phyloP scores from a whole-genome alignment of 1,140 invertebrate species.

The Camponotus floridanus region DNA sequence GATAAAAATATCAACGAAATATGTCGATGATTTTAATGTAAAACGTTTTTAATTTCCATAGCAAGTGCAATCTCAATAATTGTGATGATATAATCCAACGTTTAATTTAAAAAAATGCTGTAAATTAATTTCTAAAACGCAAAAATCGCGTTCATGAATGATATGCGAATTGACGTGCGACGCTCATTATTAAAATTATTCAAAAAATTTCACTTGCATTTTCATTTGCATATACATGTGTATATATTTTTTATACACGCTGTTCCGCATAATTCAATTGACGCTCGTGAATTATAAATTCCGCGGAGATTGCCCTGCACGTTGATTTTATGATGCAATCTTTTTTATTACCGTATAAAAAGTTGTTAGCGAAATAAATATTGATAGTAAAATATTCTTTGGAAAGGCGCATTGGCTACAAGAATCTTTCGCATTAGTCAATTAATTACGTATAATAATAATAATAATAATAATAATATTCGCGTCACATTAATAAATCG shows the following conservation, averaged over 20 bases:
- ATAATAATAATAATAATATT: background rate
- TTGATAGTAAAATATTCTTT: constrained; percentile 11
- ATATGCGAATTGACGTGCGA: constrained; percentile 34
- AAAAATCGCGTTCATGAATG: constrained; percentile 13
- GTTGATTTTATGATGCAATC: constrained; percentile 38
- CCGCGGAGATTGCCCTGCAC: constrained; percentile 32
- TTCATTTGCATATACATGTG: constrained; percentile 50
- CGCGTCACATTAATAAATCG: background rate
- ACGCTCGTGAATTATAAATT: constrained; percentile 36
- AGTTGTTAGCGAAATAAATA: constrained; percentile 29
- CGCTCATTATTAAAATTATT: constrained; percentile 49
- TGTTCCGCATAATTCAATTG: constrained; percentile 52
- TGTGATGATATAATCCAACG: background rate
- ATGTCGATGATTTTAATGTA: constrained; percentile 5
- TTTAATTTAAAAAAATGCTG: constrained; percentile 22
- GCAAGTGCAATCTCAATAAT: constrained; percentile 9
- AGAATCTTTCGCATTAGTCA: constrained; percentile 3
- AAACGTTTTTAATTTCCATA: background rate
- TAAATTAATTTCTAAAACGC: constrained; percentile 21
- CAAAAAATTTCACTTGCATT: constrained; percentile 51
- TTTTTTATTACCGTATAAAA: constrained; percentile 44
- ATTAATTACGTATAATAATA: constrained; percentile 15
- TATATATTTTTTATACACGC: constrained; percentile 47
- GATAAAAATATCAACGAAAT: background rate
- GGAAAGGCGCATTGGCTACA: constrained; percentile 40